These are phyloP conservation scores for Sorex maritimensis DNA, from an alignment of 2,797 vertebrate genomes.

Conservation along the genomic window DNA sequence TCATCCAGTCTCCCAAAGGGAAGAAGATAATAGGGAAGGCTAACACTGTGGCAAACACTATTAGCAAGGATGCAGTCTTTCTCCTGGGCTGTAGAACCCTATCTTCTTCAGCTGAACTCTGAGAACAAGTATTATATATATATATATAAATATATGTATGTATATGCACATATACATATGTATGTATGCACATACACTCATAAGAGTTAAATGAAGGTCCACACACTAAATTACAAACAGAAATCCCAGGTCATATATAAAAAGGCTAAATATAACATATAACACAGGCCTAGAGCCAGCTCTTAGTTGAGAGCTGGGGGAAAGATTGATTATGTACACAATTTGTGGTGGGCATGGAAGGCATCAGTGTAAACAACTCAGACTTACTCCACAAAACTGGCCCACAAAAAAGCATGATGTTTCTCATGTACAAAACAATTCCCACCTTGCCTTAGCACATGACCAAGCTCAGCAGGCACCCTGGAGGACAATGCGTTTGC, in stretches of 20 bases:
- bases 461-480: constrained; percentile 63
- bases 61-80: constrained; percentile 69
- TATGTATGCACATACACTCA: constrained; percentile 61
- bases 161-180: background rate
- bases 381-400: constrained; percentile 90
- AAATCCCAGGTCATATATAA: constrained; percentile 85
- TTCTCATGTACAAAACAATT: constrained; percentile 90
- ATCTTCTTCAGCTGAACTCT: constrained; percentile 68
- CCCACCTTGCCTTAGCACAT: constrained; percentile 79
- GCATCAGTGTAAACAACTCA: constrained; percentile 88
- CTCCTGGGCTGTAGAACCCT: constrained; percentile 15
- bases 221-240: constrained; percentile 82
- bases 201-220: constrained; percentile 78
- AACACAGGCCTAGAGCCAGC: constrained; percentile 81
- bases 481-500: constrained; percentile 32
- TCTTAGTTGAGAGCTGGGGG: constrained; percentile 70
- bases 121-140: constrained; percentile 46
- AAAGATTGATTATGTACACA: constrained; percentile 86
- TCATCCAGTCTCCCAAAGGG: constrained; percentile 72
- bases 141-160: background rate
- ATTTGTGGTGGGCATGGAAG: constrained; percentile 81
- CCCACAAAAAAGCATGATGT: constrained; percentile 88
- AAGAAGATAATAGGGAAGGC: constrained; percentile 71
- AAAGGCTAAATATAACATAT: constrained; percentile 86
- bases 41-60: constrained; percentile 82